phyloP scores from a whole-genome alignment of 2,888 invertebrate genomes.

The Phoenoteleia sp. region DNA sequence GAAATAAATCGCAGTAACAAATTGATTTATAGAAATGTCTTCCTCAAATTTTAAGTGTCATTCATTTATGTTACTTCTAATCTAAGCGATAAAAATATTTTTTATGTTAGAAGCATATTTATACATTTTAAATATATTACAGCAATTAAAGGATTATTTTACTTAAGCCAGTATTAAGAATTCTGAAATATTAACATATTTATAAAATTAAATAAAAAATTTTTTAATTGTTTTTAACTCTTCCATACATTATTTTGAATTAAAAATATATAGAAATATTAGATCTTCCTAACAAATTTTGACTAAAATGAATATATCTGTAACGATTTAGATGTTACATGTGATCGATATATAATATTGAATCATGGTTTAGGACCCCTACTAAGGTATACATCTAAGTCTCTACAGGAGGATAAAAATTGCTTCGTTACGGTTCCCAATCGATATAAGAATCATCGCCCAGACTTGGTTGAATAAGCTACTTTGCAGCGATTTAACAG shows the following conservation, averaged over 20 bases:
- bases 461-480: slow-evolving; percentile 47
- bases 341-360: slow-evolving; percentile 49
- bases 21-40: slow-evolving; percentile 7
- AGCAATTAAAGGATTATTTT: too few relatives aligned
- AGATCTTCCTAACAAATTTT: too few relatives aligned
- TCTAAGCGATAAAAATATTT: too few relatives aligned
- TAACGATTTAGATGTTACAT: slow-evolving; percentile 56
- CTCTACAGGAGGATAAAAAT: slow-evolving; percentile 78
- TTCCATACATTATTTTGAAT: too few relatives aligned
- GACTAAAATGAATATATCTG: not conserved
- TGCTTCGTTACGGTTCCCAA: slow-evolving; percentile 79
- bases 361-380: slow-evolving; percentile 45
- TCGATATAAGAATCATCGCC: slow-evolving; percentile 74
- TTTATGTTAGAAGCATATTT: too few relatives aligned
- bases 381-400: slow-evolving; percentile 46
- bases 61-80: not conserved
- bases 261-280: too few relatives aligned
- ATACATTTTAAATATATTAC: too few relatives aligned
- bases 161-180: too few relatives aligned
- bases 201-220: too few relatives aligned
- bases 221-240: too few relatives aligned
- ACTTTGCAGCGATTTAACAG: slow-evolving; percentile 48
- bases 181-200: too few relatives aligned
- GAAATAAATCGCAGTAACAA: slow-evolving; percentile 37
- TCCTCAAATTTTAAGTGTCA: too few relatives aligned